These are phyloP conservation scores for Lissonota sp. DNA, from an alignment of 2,888 invertebrate genomes.

Conservation along the genomic window DNA sequence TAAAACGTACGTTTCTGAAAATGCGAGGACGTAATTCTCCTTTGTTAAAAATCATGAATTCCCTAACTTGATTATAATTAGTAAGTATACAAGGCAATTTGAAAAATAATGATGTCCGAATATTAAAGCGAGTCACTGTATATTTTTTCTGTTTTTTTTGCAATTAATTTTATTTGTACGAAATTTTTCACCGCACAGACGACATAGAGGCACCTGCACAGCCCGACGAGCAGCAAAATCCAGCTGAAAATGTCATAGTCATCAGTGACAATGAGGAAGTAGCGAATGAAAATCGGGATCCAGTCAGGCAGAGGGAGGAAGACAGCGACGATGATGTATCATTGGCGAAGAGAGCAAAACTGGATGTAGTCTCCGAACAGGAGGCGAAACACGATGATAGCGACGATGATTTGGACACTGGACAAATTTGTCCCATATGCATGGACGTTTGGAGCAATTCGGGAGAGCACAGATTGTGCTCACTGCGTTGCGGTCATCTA, in stretches of 20 bases:
- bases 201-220: slow-evolving; percentile 36
- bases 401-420: slow-evolving; percentile 57
- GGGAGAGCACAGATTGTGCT: slow-evolving; percentile 94
- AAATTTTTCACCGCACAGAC: slow-evolving; percentile 15
- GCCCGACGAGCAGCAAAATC: not conserved
- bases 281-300: not conserved
- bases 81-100: too few species aligned
- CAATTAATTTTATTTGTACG: not conserved
- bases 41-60: too few species aligned
- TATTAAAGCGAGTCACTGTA: too few species aligned
- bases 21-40: too few species aligned
- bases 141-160: too few species aligned
- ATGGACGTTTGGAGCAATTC: slow-evolving; percentile 94
- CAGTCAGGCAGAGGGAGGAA: not conserved
- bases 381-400: slow-evolving; percentile 17
- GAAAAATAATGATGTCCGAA: too few species aligned
- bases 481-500: slow-evolving; percentile 95
- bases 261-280: slow-evolving; percentile 20
- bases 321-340: slow-evolving; percentile 29
- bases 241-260: not conserved
- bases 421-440: slow-evolving; percentile 91
- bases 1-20: too few species aligned
- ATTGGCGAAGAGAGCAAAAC: slow-evolving; percentile 35
- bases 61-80: too few species aligned
- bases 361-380: slow-evolving; percentile 31